Evolutionary conservation across 2,113 vertebrate species (phyloP), one percentile per base, ranked within the genome.

Genomic region (Heteronetta atricapilla): DNA sequence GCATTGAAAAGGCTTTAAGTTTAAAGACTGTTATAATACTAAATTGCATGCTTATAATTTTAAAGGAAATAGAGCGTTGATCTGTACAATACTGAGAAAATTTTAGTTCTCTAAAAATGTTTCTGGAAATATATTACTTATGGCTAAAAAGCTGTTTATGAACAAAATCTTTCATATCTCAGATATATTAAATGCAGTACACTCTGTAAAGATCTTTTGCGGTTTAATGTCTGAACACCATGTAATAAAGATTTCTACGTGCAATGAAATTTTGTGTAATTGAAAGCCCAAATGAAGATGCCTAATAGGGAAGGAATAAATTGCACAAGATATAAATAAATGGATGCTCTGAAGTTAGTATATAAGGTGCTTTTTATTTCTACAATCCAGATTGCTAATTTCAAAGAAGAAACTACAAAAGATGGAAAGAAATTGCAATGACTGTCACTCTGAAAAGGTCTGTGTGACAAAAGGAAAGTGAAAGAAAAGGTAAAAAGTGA

Each of bases 241-340:
- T 53, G 28, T 82, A 88, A 86, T 86, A 60, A 86, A 60, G 66
- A 72, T 50, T 81, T 94, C 70, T 80, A 60, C 62, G 63, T 86
- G 63, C 77, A 48, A 79, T 86, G 60, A 72, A 89, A 84, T 84
- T 86, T 72, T 86, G 21, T 75, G 33, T 91, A 88, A 92, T 85
- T 89, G 52, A 84, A 84, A 86, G 21, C 10, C 31, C 80, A 91
- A 58, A 94, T 82, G 40, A 94, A 92, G 67, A n/a, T 78, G 8
- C 44, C 58, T 77, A 56, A 28, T 60, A 53, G 60, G 46, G 59
- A 80, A 85, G 58, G 46, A 67, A 78, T 73, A 58, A 92, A 88
- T 90, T 69, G 36, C 67, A 72, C 25, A 75, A 64, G 16, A 25
- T 89, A 16, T 82, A 89, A 96, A 67, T 80, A 87, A 94, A 82